Base-by-base conservation (phyloP, 1,140 invertebrate genomes). In the Anagrus nilaparvatae region DNA sequence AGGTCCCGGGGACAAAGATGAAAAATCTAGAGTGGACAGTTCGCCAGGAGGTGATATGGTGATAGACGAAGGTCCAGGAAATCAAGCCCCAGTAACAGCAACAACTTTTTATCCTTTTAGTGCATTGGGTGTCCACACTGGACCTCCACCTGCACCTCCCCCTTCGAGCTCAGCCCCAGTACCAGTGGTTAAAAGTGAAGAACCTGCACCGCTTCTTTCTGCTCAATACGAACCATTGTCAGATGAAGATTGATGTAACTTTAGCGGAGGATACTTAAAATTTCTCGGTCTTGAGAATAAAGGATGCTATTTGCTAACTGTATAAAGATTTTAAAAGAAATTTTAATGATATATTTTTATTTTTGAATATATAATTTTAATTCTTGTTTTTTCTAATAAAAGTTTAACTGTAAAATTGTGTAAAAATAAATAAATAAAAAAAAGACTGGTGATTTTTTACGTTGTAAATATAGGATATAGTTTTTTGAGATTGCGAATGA, bases 191-290 rank as follows among this genome's bases (percentile, higher is more conserved):
- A 61, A 68, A 47, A 67, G 63, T 45, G 62, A 71, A 27, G 84
- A 87, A 64, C 82, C 84, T 16, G 83, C 84, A 53, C 84, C 85
- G 21, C 68, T 89, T 34, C 73, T 90, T 53, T 84, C 81, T 14
- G 79, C 82, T 42, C 84, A 89, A 61, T 90, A 89, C 63, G 87
- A 89, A 64, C 82, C 85, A 16, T 71, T 90, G 2, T 87, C 84
- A 40, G 87, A 89, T 67, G 87, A 90, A 68, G 87, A 89, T 73
- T 89, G 64, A 68, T 62, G 51, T 41, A 40, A 37, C 30, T n/a
- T 23, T 23, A 24, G 20, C 34, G 25, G 16, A 36, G 34, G 25
- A 23, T 36, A 12, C 13, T 36, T 5, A n/a, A n/a, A n/a, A n/a
- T n/a, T n/a, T n/a, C n/a, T n/a, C n/a, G n/a, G n/a, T n/a, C n/a